Conservation (phyloP, 2,113 vertebrate genomes). For the Semicossyphus pulcher region DNA sequence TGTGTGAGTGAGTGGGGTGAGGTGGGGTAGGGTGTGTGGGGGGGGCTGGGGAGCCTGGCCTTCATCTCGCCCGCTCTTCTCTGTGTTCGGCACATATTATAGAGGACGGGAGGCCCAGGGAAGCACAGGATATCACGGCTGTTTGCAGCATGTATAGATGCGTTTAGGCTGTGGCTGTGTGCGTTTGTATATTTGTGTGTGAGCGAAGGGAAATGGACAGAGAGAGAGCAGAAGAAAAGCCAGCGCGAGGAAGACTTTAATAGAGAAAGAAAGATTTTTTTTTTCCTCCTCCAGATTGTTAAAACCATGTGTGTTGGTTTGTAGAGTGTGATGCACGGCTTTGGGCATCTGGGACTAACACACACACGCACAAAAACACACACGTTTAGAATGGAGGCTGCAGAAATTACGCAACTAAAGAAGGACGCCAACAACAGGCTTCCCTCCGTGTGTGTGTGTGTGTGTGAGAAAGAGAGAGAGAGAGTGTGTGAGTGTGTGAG, state of each 20-base stretch:
- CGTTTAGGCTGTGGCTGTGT: slow-evolving; percentile 20
- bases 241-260: slow-evolving; percentile 5
- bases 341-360: slow-evolving; percentile 29
- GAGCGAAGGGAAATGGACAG: background rate
- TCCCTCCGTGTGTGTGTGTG: slow-evolving; percentile 37
- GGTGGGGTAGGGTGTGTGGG: too few species aligned
- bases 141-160: slow-evolving; percentile 61
- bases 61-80: slow-evolving; percentile 50
- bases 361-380: background rate
- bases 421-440: slow-evolving; percentile 51
- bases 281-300: slow-evolving; percentile 27
- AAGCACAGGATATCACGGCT: slow-evolving; percentile 67
- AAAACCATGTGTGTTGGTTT: slow-evolving; percentile 32
- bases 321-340: slow-evolving; percentile 35
- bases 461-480: slow-evolving; percentile 31
- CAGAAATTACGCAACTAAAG: slow-evolving; percentile 61
- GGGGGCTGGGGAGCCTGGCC: slow-evolving; percentile 17
- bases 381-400: slow-evolving; percentile 13
- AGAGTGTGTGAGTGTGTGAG: slow-evolving; percentile 21
- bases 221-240: slow-evolving; percentile 1
- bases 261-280: slow-evolving; percentile 2
- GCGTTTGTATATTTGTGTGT: background rate
- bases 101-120: slow-evolving; percentile 61
- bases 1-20: background rate
- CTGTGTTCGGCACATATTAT: slow-evolving; percentile 48